Evolutionary conservation across 2,797 vertebrate species (phyloP), one percentile per base, ranked within the genome.

Genomic region (Pangasius macronema): DNA sequence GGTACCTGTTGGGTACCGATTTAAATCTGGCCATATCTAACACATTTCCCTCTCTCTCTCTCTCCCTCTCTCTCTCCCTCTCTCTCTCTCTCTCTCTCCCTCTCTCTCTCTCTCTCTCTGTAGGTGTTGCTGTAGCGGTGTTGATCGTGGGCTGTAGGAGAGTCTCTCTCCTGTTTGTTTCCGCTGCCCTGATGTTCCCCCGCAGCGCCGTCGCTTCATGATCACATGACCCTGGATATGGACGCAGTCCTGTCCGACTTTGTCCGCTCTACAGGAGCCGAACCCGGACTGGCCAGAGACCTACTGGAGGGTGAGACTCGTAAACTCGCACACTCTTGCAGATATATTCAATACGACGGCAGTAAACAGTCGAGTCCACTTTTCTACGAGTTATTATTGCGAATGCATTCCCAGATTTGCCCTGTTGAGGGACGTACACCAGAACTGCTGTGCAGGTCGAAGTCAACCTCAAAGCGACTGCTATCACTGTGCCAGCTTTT

Each of bases 221-320:
- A 97, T 97, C 96, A 95, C 97, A 96, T 97, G 96, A 96, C 97
- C 95, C 95, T 92, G 96, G 98, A 97, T 95, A 99, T 99, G 98
- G 98, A 99, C 95, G 94, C 97, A 92, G 97, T 99, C 95, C 96
- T 99, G 91, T 99, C 98, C 79, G 97, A 98, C 95, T 99, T 99
- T 96, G 97, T 99, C 92, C 97, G 97, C 96, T 98, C 98, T 67
- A 99, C 98, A 55, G 98, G 98, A 95, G 98, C 98, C 84, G 98
- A 99, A 95, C 98, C 98, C 0, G 98, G 98, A 87, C 94, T 99
- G 95, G 98, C 98, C 90, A 96, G 98, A 93, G 98, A 99, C 91
- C 95, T 99, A 90, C 96, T 99, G 0, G 98, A 99, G 95, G 98
- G 98, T 99, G 91, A 95, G 93, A 55, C 70, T 77, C 36, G 33